Conservation (phyloP, 2,888 invertebrate species). For the Abrostola tripartita region DNA sequence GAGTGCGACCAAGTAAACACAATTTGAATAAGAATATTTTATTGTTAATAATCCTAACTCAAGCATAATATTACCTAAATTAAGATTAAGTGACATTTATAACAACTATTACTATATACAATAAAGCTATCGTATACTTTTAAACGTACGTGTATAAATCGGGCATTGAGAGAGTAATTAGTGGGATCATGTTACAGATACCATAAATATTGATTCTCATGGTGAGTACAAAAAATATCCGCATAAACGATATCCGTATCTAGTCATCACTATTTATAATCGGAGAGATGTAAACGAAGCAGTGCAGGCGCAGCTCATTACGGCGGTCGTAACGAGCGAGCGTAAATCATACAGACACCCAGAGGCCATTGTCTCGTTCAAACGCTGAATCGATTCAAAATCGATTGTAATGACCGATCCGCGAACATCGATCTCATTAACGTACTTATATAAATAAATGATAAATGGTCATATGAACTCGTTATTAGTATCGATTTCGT, state of each 20-base stretch:
- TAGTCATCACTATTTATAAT: slow-evolving; percentile 64
- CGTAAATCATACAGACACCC: slow-evolving; percentile 85
- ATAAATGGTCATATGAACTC: slow-evolving; percentile 57
- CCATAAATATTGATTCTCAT: no score
- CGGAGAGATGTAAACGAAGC: slow-evolving; percentile 68
- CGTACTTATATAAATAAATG: slow-evolving; percentile 57
- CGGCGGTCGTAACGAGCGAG: slow-evolving; percentile 79
- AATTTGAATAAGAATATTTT: slow-evolving; percentile 35
- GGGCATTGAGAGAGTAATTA: no score
- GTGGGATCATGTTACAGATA: no score
- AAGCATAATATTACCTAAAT: slow-evolving; percentile 11
- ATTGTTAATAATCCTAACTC: slow-evolving; percentile 35
- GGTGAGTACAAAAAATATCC: slow-evolving; percentile 11
- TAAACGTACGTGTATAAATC: not conserved
- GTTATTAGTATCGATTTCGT: slow-evolving; percentile 53
- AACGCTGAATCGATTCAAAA: slow-evolving; percentile 67
- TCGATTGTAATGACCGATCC: slow-evolving; percentile 77
- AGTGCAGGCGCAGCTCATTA: slow-evolving; percentile 84
- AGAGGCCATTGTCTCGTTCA: slow-evolving; percentile 79
- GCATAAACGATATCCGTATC: slow-evolving; percentile 33
- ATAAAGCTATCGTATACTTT: slow-evolving; percentile 26
- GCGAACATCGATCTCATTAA: slow-evolving; percentile 63
- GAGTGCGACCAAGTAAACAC: slow-evolving; percentile 38
- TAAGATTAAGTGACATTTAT: slow-evolving; percentile 5
- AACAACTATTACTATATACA: slow-evolving; percentile 4